A percentile compares a stretch with the other conserved stretches of the same genome.
Conservation (phyloP, 2,113 vertebrate genomes). For the Polypterus bichir region DNA sequence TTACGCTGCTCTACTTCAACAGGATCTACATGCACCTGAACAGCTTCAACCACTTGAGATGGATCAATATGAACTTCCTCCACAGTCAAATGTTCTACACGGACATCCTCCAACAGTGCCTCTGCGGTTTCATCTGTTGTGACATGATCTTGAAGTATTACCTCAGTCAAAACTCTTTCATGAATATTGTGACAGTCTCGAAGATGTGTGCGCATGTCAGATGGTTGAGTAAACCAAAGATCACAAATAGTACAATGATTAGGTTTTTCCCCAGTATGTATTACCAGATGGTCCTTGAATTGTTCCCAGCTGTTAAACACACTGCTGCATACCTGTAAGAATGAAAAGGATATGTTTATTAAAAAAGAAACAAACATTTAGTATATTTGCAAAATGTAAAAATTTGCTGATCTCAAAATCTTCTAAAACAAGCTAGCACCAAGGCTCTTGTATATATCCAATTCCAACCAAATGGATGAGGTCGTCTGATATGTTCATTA, state of each 20-base stretch:
- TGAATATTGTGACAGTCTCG: conserved; percentile 64
- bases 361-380: not conserved
- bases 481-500: too few species aligned
- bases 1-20: conserved; percentile 60
- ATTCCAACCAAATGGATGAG: too few species aligned
- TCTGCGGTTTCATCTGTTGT: conserved; percentile 50
- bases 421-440: too few species aligned
- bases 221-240: conserved; percentile 88
- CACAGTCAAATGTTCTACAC: conserved; percentile 56
- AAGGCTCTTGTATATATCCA: too few species aligned
- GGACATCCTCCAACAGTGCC: conserved; percentile 73
- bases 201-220: conserved; percentile 73
- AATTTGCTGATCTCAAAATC: too few species aligned
- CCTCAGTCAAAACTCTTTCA: conserved; percentile 53
- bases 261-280: conserved; percentile 91
- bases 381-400: too few species aligned
- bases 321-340: conserved; percentile 81
- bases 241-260: conserved; percentile 95
- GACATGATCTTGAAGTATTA: conserved; percentile 55
- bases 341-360: conserved; percentile 15
- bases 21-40: conserved; percentile 73
- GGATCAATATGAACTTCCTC: conserved; percentile 46
- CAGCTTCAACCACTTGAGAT: conserved; percentile 44
- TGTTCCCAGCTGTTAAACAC: conserved; percentile 97
- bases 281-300: conserved; percentile 91